Percentiles rank a stretch among this genome's conserved stretches.
Conservation (phyloP, 53 echinoderm and acorn worm species). For the Stichopus horrens region DNA sequence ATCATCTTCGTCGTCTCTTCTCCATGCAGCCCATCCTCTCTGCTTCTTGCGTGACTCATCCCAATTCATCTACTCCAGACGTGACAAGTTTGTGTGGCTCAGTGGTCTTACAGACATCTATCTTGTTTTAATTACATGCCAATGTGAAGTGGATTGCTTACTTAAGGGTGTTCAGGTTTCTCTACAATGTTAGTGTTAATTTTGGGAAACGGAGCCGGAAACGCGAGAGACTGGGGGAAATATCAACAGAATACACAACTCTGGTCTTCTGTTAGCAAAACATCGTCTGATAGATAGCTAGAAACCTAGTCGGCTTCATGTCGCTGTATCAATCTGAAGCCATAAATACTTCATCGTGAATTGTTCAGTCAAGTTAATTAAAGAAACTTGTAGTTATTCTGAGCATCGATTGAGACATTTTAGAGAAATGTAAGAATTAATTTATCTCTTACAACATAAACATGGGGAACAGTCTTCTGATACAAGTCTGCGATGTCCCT, state of each 20-base stretch:
- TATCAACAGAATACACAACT: not conserved
- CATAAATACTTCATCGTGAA: not conserved
- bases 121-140: slow-evolving; percentile 3
- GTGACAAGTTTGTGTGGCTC: not conserved
- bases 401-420: not conserved
- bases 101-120: not conserved
- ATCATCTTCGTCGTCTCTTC: too few relatives aligned
- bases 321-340: not conserved
- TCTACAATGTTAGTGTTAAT: not conserved
- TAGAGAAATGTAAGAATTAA: not conserved
- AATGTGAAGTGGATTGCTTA: slow-evolving; percentile 8
- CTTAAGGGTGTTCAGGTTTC: not conserved
- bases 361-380: not conserved
- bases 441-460: not conserved
- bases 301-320: not conserved
- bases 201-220: not conserved
- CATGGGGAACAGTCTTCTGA: too few relatives aligned
- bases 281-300: not conserved
- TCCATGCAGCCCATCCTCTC: not conserved
- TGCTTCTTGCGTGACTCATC: not conserved
- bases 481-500: too few relatives aligned
- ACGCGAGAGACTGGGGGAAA: not conserved
- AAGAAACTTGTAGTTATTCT: not conserved
- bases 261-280: not conserved
- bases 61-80: not conserved